Evolutionary conservation across 2,113 vertebrate genomes (phyloP), one percentile per base, ranked within the genome.

Genomic region (Bubalus kerabau): DNA sequence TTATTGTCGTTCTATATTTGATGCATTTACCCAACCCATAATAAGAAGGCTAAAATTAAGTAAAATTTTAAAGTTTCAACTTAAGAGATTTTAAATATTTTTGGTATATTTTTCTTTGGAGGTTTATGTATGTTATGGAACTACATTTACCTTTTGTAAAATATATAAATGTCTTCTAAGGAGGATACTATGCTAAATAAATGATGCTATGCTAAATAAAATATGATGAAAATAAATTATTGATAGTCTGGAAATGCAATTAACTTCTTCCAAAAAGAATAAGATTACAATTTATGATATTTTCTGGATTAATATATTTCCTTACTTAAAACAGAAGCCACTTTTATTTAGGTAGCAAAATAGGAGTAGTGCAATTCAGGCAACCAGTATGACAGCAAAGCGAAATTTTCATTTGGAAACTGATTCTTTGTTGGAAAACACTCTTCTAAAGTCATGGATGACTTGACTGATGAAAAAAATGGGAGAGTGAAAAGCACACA

Each of bases 271-370:
- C 24, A 26, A 46, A 64, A 92, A 67, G 88, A 60, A 62, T 52
- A 7, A 64, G 26, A 36, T 92, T 92, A 26, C 3, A 59, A 46
- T 91, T 67, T 95, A 76, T 78, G 23, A 78, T 94, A 56, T 54
- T 95, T 28, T 76, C 24, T 96, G 13, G 26, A 84, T 90, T 94
- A 95, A 87, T 82, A 86, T 4, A 16, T 92, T 92, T 92, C 24
- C 28, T 26, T 74, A 81, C 80, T 96, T 91, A 88, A 84, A 67
- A n/a, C 40, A 89, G 84, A 74, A 93, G 7, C 17, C 17, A 62
- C 48, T 95, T 84, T 17, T 82, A 40, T 91, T 96, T 91, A n/a
- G 74, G 36, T 95, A 85, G 21, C 4, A 97, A 90, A 28, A 32
- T 17, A 81, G 19, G 1, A 7, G 3, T 67, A 60, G 19, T 85